A percentile compares a stretch with the other conserved stretches of the same genome.
These are phyloP conservation scores for Acronicta aceris DNA, from an alignment of 2,888 invertebrate species.

Conservation along the genomic window DNA sequence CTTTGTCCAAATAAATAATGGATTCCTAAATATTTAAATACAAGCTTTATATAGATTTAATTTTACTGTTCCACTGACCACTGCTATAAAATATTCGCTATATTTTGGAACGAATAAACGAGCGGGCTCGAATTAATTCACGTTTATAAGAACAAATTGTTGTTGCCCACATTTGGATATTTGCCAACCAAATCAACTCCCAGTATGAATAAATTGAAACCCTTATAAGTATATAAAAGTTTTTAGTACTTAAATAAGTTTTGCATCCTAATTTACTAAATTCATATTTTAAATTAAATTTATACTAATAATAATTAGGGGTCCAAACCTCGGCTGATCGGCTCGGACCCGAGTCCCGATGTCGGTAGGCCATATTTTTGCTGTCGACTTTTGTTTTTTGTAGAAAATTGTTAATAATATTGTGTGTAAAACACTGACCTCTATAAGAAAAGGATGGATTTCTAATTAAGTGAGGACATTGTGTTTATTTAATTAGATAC, in stretches of 20 bases:
- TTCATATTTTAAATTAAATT: too few relatives aligned
- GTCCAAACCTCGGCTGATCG: too few relatives aligned
- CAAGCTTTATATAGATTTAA: neutral
- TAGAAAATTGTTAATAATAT: too few relatives aligned
- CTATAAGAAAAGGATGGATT: too few relatives aligned
- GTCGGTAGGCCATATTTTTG: too few relatives aligned
- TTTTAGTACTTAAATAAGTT: neutral
- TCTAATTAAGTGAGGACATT: too few relatives aligned
- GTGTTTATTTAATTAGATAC: too few relatives aligned
- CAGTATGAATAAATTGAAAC: conserved; percentile 58
- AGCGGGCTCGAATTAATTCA: conserved; percentile 36
- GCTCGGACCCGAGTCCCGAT: too few relatives aligned
- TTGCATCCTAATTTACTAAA: too few relatives aligned
- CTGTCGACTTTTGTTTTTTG: too few relatives aligned
- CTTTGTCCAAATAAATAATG: conserved; percentile 1
- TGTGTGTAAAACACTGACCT: too few relatives aligned
- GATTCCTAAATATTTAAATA: neutral
- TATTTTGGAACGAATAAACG: conserved; percentile 31
- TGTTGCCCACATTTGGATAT: conserved; percentile 52
- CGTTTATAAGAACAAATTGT: conserved; percentile 48
- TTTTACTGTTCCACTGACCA: conserved; percentile 9
- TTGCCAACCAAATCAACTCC: conserved; percentile 54
- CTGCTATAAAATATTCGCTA: conserved; percentile 20
- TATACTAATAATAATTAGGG: too few relatives aligned
- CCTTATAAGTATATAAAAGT: conserved; percentile 22